Evolutionary conservation across 2,888 invertebrate species (phyloP), one percentile per base, ranked within the genome.

Genomic region (Balanococcus diminutus): DNA sequence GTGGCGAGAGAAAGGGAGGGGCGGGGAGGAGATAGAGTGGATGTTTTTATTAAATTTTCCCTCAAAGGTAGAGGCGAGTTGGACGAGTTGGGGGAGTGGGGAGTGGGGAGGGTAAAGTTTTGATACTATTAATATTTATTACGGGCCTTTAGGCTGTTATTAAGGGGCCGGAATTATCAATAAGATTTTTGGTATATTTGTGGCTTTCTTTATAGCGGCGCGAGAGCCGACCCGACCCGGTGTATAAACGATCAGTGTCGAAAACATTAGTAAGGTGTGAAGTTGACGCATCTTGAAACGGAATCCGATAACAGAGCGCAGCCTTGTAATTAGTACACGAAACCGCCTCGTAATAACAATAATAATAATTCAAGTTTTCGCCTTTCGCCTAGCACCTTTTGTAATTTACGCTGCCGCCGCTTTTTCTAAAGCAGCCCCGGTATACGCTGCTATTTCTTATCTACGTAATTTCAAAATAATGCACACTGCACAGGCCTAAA

Each of bases 261-360:
- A 84, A 84, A 84, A 84, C 84, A 84, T 84, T 84, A 84, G 84
- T 84, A 84, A 84, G 84, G 84, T 84, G 84, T 84, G 84, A 84
- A 84, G 84, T 84, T 84, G 84, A 84, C 84, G 84, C 84, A 84
- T 84, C 67, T 84, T 84, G 84, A 84, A 84, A 84, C 84, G 84
- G 84, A 84, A 84, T 84, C 84, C 84, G 84, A 84, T 84, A 84
- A 84, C 84, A 84, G 67, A 84, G 42, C 84, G 67, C 19, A 84
- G 84, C 84, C 72, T 72, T 84, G 84, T 84, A 84, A 84, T 84
- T 84, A 84, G 84, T 36, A 42, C 39, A 39, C 84, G 84, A 84
- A 61, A 72, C 84, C 84, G 84, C 84, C 72, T 67, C 42, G 67
- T 84, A 84, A 84, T 84, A 84, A 84, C 84, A 84, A 84, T 84